A percentile compares a stretch with the other conserved stretches of the same genome.
Evolutionary conservation across 64 coral and sea anemone genomes (phyloP).

Genomic region (Dendrophyllia cribrosa): DNA sequence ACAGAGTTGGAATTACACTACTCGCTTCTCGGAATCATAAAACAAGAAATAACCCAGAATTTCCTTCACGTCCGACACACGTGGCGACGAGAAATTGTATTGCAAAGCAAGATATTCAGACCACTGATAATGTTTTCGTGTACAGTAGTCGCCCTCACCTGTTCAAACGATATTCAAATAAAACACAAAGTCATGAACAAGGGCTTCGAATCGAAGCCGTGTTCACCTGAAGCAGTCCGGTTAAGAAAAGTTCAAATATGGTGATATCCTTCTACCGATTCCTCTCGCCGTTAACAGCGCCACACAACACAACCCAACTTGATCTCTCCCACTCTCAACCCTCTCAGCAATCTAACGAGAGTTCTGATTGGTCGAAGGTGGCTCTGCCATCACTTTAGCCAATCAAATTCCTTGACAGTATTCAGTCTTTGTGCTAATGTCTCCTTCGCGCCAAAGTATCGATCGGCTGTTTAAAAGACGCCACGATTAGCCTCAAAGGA

Average conservation of each 20-base stretch:
- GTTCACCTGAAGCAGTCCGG: background rate
- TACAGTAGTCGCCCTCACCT: background rate
- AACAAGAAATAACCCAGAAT: conserved; percentile 35
- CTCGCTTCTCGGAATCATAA: background rate
- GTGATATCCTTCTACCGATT: background rate
- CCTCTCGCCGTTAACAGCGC: background rate
- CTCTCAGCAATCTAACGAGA: background rate
- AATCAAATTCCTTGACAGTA: conserved; percentile 20
- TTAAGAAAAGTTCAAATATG: background rate
- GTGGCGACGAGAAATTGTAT: conserved; percentile 39
- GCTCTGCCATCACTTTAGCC: background rate
- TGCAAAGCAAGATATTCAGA: conserved; percentile 1
- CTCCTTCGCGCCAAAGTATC: conserved; percentile 35
- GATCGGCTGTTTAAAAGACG: background rate
- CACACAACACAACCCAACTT: conserved; percentile 25
- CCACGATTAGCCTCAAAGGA: too few relatives aligned
- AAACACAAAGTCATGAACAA: background rate
- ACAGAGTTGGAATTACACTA: background rate
- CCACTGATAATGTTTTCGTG: background rate
- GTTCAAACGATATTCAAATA: background rate
- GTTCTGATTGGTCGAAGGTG: background rate
- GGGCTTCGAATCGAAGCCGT: background rate
- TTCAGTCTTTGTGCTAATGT: background rate
- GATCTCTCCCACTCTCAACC: conserved; percentile 24
- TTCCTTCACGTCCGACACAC: conserved; percentile 40